A percentile compares a stretch with the other conserved stretches of the same genome.
Conservation (phyloP, 2,113 vertebrate genomes). For the Azemiops feae region DNA sequence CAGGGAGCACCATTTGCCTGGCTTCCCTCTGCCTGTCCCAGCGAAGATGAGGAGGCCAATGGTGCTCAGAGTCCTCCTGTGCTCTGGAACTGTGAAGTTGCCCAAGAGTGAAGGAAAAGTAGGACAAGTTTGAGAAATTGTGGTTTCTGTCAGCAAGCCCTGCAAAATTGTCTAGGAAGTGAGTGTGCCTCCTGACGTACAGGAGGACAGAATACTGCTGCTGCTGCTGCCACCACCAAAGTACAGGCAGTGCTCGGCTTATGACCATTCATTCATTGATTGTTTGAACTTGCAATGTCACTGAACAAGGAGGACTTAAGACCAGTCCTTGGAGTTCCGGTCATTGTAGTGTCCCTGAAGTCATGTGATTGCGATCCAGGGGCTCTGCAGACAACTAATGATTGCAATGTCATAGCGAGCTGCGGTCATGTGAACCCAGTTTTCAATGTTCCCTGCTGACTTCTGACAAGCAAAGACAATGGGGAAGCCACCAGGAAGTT, state of each 20-base stretch:
- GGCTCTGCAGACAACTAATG: no score
- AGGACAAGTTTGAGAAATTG: not conserved
- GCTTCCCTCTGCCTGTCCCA: not conserved
- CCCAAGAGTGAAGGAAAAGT: not conserved
- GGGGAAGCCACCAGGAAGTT: not conserved
- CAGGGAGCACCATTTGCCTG: not conserved
- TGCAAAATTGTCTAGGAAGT: not conserved
- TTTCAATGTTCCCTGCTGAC: no score
- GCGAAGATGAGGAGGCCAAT: not conserved
- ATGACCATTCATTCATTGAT: not conserved
- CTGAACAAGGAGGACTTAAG: not conserved
- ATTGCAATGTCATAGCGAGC: no score
- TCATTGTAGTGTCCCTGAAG: not conserved
- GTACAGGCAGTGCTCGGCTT: not conserved
- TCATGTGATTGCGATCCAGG: not conserved
- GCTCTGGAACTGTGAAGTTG: not conserved
- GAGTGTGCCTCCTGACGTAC: not conserved
- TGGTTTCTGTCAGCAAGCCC: not conserved
- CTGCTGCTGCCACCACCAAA: not conserved
- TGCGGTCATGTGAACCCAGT: not conserved
- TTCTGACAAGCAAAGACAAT: no score
- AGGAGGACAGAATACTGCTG: not conserved
- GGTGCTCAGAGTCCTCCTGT: not conserved
- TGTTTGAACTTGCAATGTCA: not conserved
- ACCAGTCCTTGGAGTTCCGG: not conserved